phyloP scores from a whole-genome alignment of 2,797 vertebrate species.

The Pseudochirops cupreus region DNA sequence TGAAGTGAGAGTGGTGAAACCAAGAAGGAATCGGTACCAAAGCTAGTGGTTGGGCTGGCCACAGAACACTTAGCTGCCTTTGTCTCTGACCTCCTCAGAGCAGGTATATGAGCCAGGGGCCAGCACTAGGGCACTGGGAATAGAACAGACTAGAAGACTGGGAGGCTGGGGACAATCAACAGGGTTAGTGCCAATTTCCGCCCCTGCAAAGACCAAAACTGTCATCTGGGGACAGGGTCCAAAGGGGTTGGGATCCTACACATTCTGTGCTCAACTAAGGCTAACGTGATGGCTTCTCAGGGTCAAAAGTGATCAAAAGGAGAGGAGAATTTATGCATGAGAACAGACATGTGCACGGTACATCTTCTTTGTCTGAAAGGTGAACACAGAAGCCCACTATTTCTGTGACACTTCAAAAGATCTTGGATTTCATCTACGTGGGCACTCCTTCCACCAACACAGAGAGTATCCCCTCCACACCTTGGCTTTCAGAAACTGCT shows the following conservation, averaged over 20 bases:
- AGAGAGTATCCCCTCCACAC: not conserved
- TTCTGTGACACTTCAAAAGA: not conserved
- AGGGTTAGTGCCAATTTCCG: not conserved
- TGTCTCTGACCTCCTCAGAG: not conserved
- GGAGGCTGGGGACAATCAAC: not conserved
- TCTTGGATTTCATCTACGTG: not conserved
- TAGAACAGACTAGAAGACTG: not conserved
- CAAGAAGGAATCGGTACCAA: not conserved
- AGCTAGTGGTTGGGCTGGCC: not conserved
- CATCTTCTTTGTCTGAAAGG: not conserved
- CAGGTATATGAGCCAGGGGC: not conserved
- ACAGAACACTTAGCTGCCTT: not conserved
- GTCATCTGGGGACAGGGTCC: not conserved
- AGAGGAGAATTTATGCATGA: not conserved
- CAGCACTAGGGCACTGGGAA: not conserved
- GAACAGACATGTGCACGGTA: not conserved
- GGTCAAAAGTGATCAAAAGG: not conserved
- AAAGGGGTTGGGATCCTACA: not conserved
- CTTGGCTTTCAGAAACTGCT: not conserved
- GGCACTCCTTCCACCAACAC: not conserved
- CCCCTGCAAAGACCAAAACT: not conserved
- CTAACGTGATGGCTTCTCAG: not conserved
- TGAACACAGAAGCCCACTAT: not conserved
- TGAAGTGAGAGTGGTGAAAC: not conserved
- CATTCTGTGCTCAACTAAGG: not conserved